Base-by-base conservation (phyloP, 2,113 vertebrate genomes). In the Thalassoma bifasciatum region DNA sequence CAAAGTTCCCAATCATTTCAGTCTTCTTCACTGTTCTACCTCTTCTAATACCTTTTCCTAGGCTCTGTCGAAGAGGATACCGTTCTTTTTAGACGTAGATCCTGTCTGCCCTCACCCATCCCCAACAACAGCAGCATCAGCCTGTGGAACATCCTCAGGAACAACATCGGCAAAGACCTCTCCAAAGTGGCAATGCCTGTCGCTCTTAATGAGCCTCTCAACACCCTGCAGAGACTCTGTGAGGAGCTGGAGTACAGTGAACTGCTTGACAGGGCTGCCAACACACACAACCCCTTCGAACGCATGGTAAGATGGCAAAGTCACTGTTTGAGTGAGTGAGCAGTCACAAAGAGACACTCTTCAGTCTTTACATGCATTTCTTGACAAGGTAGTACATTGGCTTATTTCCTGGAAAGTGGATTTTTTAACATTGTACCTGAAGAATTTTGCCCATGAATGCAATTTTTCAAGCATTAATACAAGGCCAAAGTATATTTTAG, bases 221-320 rank as follows among this genome's bases (percentile, higher is more conserved):
- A 98, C 93, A 96, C 97, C 0, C 95, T 99, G 83, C 98, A 99
- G 92, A 93, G 96, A 30, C 94, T 99, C 54, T 98, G 97, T 0
- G 98, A 99, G 91, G 98, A 99, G 92, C 94, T 99, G 84, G 98
- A 99, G 81, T 99, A 98, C 95, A 97, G 97, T 2, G 96, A 99
- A 73, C 94, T 99, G 8, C 92, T 99, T 42, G 96, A 99, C 64
- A 94, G 88, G 68, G 98, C 98, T 0, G 95, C 96, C 0, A 77
- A 71, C 37, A 94, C 93, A 0, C 86, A 91, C 9, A 94, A 94
- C 57, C 92, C 95, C 0, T 95, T 95, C 71, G 93, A 98, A 57
- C 92, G 98, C 19, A 99, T 99, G 98, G 98, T 99, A 92, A 94
- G 90, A 59, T 9, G 22, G 47, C 36, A 57, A 17, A 30, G 49